phyloP scores from a whole-genome alignment of 2,888 invertebrate species.

The Noctua fimbriata region DNA sequence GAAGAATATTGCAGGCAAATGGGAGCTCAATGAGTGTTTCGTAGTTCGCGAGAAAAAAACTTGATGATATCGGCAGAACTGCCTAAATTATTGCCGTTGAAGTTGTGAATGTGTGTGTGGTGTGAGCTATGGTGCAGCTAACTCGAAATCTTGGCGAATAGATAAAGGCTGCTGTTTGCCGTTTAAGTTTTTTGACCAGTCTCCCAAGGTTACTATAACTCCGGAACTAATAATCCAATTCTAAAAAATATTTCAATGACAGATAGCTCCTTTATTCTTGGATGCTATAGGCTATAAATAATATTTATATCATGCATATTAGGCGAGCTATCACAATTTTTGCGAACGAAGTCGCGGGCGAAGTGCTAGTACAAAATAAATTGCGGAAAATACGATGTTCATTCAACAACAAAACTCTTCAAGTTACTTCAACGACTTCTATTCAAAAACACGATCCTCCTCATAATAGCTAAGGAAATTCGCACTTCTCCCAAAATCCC shows the following conservation, averaged over 20 bases:
- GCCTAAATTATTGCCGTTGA: not conserved
- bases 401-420: not conserved
- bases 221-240: too few species aligned
- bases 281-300: too few species aligned
- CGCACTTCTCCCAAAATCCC: conserved; percentile 49
- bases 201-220: not conserved
- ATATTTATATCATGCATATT: too few species aligned
- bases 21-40: not conserved
- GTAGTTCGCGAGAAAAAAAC: not conserved
- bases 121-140: not conserved
- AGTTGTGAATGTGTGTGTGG: not conserved
- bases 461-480: conserved; percentile 56
- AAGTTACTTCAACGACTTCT: not conserved
- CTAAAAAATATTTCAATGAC: too few species aligned
- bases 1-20: not conserved
- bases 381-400: not conserved
- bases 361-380: not conserved
- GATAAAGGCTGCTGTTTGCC: too few species aligned
- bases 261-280: too few species aligned
- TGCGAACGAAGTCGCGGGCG: too few species aligned
- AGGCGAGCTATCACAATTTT: too few species aligned
- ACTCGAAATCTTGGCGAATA: not conserved
- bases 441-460: not conserved
- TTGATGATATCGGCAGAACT: not conserved
- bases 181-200: not conserved